Evolutionary conservation across 2,113 vertebrate genomes (phyloP).

Genomic region (Brachypteracias leptosomus): DNA sequence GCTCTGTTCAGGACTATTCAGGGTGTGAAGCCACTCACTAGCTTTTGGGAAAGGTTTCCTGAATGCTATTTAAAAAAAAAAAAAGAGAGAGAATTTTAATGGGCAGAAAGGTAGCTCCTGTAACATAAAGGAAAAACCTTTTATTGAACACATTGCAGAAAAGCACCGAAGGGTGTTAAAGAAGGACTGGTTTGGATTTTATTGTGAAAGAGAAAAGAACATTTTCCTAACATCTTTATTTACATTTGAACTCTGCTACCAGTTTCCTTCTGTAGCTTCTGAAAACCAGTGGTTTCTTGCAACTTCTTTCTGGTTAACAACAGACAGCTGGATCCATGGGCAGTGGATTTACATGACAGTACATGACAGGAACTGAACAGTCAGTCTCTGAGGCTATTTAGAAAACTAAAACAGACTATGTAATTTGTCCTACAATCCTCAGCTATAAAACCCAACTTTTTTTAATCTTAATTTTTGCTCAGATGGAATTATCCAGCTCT

Average conservation of each 20-base stretch:
- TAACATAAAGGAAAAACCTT: not conserved
- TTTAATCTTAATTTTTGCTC: not conserved
- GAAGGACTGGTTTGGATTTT: conserved; percentile 9
- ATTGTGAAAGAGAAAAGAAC: conserved; percentile 10
- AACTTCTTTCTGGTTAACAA: not conserved
- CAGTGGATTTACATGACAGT: not conserved
- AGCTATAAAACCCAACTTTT: not conserved
- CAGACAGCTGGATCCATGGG: not conserved
- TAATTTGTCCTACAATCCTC: not conserved
- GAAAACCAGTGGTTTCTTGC: not conserved
- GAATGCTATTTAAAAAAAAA: not conserved
- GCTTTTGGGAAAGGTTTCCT: not conserved
- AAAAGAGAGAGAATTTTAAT: not conserved
- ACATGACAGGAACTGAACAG: not conserved
- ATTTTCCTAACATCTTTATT: conserved; percentile 2
- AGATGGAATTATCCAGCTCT: not conserved
- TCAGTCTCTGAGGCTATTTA: not conserved
- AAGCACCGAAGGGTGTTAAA: not conserved
- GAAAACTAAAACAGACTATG: not conserved
- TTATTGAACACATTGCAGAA: not conserved
- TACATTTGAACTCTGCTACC: conserved; percentile 16
- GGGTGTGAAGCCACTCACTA: not conserved
- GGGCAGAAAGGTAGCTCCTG: not conserved
- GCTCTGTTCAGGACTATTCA: not conserved
- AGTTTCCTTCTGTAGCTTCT: not conserved